Conservation (phyloP, 2,888 invertebrate genomes). For the Scaptomyza parva region DNA sequence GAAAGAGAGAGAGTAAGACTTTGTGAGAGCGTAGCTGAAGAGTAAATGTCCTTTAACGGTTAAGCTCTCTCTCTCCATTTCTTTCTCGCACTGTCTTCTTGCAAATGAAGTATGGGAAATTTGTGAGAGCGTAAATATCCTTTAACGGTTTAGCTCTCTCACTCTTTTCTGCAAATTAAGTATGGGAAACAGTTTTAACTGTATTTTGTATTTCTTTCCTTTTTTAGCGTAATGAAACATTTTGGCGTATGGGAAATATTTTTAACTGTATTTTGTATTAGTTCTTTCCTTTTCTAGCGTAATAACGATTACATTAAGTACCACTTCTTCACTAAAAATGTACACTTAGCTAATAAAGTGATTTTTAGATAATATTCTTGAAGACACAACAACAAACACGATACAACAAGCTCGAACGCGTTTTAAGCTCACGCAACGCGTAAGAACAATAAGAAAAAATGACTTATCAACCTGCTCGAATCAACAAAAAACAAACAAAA, state of each 20-base stretch:
- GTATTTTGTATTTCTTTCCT: no score
- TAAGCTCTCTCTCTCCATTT: background rate
- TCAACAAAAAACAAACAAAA: conserved; percentile 22
- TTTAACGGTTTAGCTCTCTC: no score
- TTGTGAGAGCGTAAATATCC: no score
- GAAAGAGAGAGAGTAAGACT: no score
- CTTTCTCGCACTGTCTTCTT: background rate
- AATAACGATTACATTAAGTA: background rate
- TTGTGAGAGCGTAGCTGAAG: background rate
- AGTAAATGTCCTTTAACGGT: background rate
- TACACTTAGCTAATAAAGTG: background rate
- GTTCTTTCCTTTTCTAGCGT: background rate
- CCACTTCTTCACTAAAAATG: no score
- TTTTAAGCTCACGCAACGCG: conserved; percentile 24
- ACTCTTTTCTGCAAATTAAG: no score
- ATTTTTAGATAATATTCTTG: conserved; percentile 22
- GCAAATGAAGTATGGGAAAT: no score
- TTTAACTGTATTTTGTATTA: no score
- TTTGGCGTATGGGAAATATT: no score
- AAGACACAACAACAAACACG: conserved; percentile 2
- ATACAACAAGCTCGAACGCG: conserved; percentile 26
- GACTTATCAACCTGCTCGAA: conserved; percentile 18
- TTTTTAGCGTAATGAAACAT: no score
- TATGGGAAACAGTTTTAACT: no score
- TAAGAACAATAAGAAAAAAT: background rate